These are phyloP conservation scores for Malthinus flaveolus DNA, from an alignment of 2,888 invertebrate genomes.

Conservation along the genomic window DNA sequence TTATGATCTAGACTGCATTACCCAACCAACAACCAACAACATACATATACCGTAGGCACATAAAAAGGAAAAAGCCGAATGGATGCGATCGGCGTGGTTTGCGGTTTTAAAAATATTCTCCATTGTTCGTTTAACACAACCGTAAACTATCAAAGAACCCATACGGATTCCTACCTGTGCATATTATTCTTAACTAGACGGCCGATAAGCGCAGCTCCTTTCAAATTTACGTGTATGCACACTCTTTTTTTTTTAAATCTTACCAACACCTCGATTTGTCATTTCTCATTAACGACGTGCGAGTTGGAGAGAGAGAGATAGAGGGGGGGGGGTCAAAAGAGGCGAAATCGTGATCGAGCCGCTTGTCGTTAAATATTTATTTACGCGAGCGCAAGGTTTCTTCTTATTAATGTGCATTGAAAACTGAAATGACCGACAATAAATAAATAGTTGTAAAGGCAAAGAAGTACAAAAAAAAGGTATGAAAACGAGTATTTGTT, in stretches of 20 bases:
- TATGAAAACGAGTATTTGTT: no score
- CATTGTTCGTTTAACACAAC: slow-evolving; percentile 30
- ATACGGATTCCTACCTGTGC: slow-evolving; percentile 21
- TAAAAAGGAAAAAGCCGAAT: slow-evolving; percentile 20
- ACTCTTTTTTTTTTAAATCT: background rate
- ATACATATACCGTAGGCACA: background rate
- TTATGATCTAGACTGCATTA: slow-evolving; percentile 19
- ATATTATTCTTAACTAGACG: slow-evolving; percentile 21
- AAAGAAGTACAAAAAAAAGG: no score
- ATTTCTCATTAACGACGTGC: background rate
- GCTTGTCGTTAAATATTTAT: no score
- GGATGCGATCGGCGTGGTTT: slow-evolving; percentile 19
- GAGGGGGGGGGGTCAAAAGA: no score
- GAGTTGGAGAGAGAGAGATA: no score
- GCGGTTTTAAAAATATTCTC: slow-evolving; percentile 29
- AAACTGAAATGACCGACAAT: no score
- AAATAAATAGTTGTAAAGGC: no score
- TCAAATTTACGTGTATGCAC: background rate
- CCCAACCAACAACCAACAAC: background rate
- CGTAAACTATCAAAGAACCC: slow-evolving; percentile 16
- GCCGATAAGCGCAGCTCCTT: background rate
- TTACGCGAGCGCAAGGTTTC: no score
- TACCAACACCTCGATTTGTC: background rate
- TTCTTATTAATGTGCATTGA: no score
- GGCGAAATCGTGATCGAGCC: no score